Base-by-base conservation (phyloP, 1,140 invertebrate genomes). In the Drosophila guanche region DNA sequence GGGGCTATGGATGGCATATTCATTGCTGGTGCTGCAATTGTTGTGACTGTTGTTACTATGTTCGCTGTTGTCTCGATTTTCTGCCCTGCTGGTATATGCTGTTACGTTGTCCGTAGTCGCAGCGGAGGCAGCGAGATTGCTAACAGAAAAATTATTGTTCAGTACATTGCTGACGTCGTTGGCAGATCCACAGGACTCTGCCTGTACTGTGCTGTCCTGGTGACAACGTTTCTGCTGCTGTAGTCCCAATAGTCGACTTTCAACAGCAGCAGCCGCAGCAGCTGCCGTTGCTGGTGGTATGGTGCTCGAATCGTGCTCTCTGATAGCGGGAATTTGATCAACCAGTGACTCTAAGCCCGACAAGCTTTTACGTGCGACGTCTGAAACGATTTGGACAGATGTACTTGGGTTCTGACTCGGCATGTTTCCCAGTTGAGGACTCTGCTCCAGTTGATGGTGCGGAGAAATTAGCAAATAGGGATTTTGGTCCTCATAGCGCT, bases 311-410 rank as follows among this genome's bases (percentile, higher is more conserved):
- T 90, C 76, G n/a, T 79, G 85, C 6, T 97, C 96, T 45, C 95
- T 94, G 91, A 97, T 96, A 76, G 96, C 96, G 5, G 97, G 97
- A 90, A 97, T 98, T 93, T 97, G 97, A 92, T 97, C 96, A 20
- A 98, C 97, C 7, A 98, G 92, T 14, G 96, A 97, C 91, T 97
- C 97, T 4, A 97, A 92, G 37, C 96, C 96, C 6, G 96, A 97
- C n/a, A 97, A 92, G 81, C 96, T 97, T 91, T 97, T 97, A 1
- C 96, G 95, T 3, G 96, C 94, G 2, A 97, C 95, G 91, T 97
- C 96, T 76, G 96, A 94, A 5, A 53, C 37, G 20, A 57, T 46
- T 8, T 72, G 61, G 22, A 20, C 41, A n/a, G 52, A 33, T 95
- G 94, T 5, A 94, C 95, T 42, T 93, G 37, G 94, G 93, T 47